Evolutionary conservation across 1,140 invertebrate genomes (phyloP), one percentile per base, ranked within the genome.

Genomic region (Neodiprion lecontei): DNA sequence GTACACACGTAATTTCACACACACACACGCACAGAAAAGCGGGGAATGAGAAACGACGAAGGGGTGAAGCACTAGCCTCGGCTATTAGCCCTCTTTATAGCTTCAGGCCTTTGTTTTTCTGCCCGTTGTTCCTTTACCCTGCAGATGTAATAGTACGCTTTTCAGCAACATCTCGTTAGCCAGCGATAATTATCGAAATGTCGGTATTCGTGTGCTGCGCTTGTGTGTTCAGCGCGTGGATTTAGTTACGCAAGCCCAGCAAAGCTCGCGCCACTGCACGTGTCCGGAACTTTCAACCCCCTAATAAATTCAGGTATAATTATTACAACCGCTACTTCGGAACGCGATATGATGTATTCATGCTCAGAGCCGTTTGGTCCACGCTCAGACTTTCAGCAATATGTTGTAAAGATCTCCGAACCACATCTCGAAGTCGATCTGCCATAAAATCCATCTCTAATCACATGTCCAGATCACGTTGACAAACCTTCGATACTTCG

Each of bases 91-190:
- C 53, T 61, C 11, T 61, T 61, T 14, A 61, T 17, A 61, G 11
- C 53, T 17, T 61, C 53, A 40, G 28, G 53, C 11, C 53, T 61
- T 61, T 61, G 53, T 61, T 61, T 61, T 61, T 8, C 53, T 61
- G 53, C 53, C 53, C 53, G 53, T n/a, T 61, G 53, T 61, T 61
- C 7, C 8, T 61, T 61, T 61, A 5, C 53, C n/a, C n/a, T 14
- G n/a, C 53, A 14, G 53, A 61, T 9, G 53, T 61, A 17, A 40
- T 14, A 61, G 28, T 40, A 61, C n/a, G 11, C 53, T 61, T 61
- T 61, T 61, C n/a, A 61, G n/a, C 53, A 61, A 61, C n/a, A 61
- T 61, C 53, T 61, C 53, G 53, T 61, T 61, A 61, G n/a, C 53
- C 28, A 40, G 11, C 53, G 53, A 61, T 61, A 61, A 61, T 61